Base-by-base conservation (phyloP, 2,888 invertebrate species). In the Hirtodrosophila alboralis region DNA sequence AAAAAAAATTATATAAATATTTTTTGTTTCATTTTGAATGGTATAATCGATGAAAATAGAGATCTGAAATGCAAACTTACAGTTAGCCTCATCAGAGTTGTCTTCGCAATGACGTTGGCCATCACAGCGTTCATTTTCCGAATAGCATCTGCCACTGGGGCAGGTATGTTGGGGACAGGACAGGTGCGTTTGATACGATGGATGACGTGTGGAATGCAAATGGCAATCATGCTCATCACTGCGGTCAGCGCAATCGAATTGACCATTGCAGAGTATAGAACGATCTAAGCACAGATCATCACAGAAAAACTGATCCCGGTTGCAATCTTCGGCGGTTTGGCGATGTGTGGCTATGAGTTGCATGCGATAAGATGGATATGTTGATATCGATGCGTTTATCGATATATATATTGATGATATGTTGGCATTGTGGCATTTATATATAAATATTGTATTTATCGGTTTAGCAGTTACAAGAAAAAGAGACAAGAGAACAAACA, bases 221-320 rank as follows among this genome's bases (percentile, higher is more conserved):
- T 63, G 48, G 36, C 90, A 90, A 49, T 88, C 77, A 14, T 66
- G 60, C 89, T 95, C 95, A 75, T 95, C 95, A 4, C 93, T 93
- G 49, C 91, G 91, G 85, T 94, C 94, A 21, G 84, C 65, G 79
- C 95, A 95, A 85, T 95, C 94, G 21, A 41, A 40, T 26, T 90
- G 73, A 40, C 91, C 91, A 84, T 96, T 93, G 84, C 96, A 96
- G 52, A 90, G 90, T 77, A 93, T 93, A 10, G 90, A 90, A n/a
- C 85, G 89, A 60, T 92, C 89, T 69, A 95, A 91, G 87, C 95
- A 95, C 53, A 88, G 83, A 13, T 93, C 93, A 77, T 93, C 91
- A 76, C 92, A 93, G 71, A 91, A 91, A 89, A 93, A 92, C 85
- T 93, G 89, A 70, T 89, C 87, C 28, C 65, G 61, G 18, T 72